Evolutionary conservation across 2,797 vertebrate genomes (phyloP).

Genomic region (Spinus pinus): DNA sequence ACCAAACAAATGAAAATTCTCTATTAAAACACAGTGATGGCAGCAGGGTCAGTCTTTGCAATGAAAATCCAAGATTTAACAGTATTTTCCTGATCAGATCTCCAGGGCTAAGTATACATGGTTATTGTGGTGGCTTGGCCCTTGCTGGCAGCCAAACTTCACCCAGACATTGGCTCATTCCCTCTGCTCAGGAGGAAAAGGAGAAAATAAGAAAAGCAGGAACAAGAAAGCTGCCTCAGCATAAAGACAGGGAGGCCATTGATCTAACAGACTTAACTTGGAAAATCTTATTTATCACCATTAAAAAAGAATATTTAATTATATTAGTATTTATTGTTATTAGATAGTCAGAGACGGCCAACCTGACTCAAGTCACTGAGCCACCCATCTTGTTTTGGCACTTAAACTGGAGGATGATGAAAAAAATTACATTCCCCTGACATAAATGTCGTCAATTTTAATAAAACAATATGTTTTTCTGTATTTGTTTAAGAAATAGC

Average conservation of each 20-base stretch:
- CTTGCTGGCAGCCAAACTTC: not conserved
- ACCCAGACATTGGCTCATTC: not conserved
- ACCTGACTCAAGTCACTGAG: not conserved
- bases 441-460: not conserved
- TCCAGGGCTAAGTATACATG: accelerated
- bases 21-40: not conserved
- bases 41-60: not conserved
- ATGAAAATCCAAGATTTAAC: not conserved
- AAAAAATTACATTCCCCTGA: not conserved
- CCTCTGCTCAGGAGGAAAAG: not conserved
- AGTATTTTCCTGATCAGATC: not conserved
- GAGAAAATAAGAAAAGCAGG: not conserved
- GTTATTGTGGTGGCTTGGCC: not conserved
- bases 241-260: not conserved
- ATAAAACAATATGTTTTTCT: not conserved
- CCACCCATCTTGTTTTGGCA: not conserved
- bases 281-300: not conserved
- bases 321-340: not conserved
- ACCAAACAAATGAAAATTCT: not conserved
- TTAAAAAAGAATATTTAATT: not conserved
- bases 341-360: not conserved
- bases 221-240: not conserved
- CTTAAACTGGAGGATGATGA: not conserved
- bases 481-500: not conserved
- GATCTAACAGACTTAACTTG: not conserved